These are phyloP conservation scores for Cephus runcator DNA, from an alignment of 2,888 invertebrate species.

Conservation along the genomic window DNA sequence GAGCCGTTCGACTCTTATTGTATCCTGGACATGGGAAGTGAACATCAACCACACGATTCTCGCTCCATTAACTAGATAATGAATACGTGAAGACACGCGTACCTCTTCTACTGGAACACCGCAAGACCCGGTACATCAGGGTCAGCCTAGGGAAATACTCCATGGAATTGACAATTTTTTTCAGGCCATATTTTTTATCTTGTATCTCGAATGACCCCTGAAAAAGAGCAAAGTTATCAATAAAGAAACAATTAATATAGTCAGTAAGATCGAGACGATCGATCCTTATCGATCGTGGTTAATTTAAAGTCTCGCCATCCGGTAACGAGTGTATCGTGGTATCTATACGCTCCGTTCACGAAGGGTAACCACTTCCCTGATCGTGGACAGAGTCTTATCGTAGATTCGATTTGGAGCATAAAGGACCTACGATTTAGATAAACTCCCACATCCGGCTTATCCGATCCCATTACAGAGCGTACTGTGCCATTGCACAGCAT, in stretches of 20 bases:
- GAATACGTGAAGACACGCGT: conserved; percentile 12
- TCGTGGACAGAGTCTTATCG: conserved; percentile 1
- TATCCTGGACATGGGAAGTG: conserved; percentile 60
- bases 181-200: background rate
- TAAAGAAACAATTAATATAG: background rate
- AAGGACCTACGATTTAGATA: conserved; percentile 34
- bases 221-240: background rate
- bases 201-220: background rate
- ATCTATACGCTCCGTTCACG: background rate
- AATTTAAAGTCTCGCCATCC: background rate
- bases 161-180: background rate
- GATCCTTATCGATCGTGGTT: background rate
- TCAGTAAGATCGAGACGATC: background rate
- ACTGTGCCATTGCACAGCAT: conserved; percentile 18
- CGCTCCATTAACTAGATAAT: conserved; percentile 55
- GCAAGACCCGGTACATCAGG: background rate
- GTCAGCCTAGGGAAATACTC: background rate
- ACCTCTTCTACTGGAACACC: background rate
- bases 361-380: background rate
- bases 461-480: conserved; percentile 25
- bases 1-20: conserved; percentile 38
- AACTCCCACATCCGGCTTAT: conserved; percentile 32
- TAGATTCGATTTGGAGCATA: conserved; percentile 29
- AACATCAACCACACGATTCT: conserved; percentile 48
- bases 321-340: background rate